Evolutionary conservation across 2,888 invertebrate species (phyloP).

Genomic region (Ctena decussata): DNA sequence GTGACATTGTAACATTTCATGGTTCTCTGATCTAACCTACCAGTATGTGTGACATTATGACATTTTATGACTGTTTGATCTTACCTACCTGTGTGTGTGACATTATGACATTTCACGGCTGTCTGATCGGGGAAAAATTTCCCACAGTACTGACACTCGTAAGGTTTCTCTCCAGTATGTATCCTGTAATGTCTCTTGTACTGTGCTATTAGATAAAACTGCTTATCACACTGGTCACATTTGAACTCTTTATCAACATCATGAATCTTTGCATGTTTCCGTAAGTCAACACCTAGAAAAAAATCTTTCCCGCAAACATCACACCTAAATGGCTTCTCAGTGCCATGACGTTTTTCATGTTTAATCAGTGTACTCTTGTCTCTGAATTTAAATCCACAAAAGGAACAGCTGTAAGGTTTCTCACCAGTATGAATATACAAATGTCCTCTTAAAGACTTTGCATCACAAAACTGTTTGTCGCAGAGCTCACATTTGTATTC

Average conservation of each 20-base stretch:
- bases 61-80: no score
- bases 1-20: no score
- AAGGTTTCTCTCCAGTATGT: conserved; percentile 89
- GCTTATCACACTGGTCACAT: conserved; percentile 96
- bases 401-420: conserved; percentile 38
- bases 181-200: conserved; percentile 93
- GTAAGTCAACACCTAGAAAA: conserved; percentile 87
- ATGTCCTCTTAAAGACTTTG: conserved; percentile 5
- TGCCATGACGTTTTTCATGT: conserved; percentile 35
- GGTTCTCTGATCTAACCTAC: no score
- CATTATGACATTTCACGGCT: conserved; percentile 91
- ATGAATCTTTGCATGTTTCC: conserved; percentile 97
- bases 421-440: conserved; percentile 31
- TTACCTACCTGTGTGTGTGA: conserved; percentile 61
- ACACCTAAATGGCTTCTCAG: conserved; percentile 34
- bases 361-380: conserved; percentile 46
- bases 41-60: no score
- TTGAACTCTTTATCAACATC: conserved; percentile 97
- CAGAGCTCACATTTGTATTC: background rate
- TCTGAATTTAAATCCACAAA: conserved; percentile 41
- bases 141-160: conserved; percentile 90
- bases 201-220: conserved; percentile 97
- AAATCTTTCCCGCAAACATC: conserved; percentile 43
- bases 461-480: conserved; percentile 1
- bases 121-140: conserved; percentile 97